phyloP scores from a whole-genome alignment of 2,888 invertebrate genomes.

The Agonopterix subpropinquella region DNA sequence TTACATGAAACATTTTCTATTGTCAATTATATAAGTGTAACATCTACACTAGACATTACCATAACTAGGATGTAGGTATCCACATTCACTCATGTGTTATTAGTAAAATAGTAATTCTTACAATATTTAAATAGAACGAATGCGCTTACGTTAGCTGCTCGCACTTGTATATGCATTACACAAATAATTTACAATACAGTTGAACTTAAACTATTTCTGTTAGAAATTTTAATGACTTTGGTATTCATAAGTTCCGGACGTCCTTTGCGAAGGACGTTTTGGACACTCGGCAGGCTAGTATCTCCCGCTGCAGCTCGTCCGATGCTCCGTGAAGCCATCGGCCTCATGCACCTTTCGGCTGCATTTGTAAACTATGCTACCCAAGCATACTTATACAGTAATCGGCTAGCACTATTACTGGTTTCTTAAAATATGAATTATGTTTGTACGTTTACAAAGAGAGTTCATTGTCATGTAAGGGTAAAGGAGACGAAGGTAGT shows the following conservation, averaged over 20 bases:
- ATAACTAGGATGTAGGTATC: slow-evolving; percentile 29
- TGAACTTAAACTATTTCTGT: slow-evolving; percentile 63
- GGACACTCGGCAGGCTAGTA: slow-evolving; percentile 1
- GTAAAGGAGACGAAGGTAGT: slow-evolving; percentile 58
- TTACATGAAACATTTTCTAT: slow-evolving; percentile 46
- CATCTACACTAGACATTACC: slow-evolving; percentile 47
- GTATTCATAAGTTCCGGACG: slow-evolving; percentile 54
- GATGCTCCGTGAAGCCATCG: neutral
- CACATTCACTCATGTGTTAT: slow-evolving; percentile 29
- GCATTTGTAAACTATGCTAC: slow-evolving; percentile 33
- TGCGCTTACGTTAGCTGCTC: slow-evolving; percentile 62
- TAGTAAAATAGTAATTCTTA: slow-evolving; percentile 49
- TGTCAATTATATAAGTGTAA: slow-evolving; percentile 45
- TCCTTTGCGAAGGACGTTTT: slow-evolving; percentile 11
- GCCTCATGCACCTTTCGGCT: neutral
- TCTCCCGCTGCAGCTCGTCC: neutral
- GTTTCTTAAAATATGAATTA: slow-evolving; percentile 58
- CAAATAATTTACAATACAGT: slow-evolving; percentile 61
- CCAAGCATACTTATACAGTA: slow-evolving; percentile 58
- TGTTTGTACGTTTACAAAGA: slow-evolving; percentile 74
- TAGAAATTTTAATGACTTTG: slow-evolving; percentile 72
- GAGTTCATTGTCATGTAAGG: slow-evolving; percentile 73
- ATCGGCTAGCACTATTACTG: slow-evolving; percentile 64
- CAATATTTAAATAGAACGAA: slow-evolving; percentile 51
- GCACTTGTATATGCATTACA: slow-evolving; percentile 70